Evolutionary conservation across 2,113 vertebrate genomes (phyloP), one percentile per base, ranked within the genome.

Genomic region (Prunella himalayana): DNA sequence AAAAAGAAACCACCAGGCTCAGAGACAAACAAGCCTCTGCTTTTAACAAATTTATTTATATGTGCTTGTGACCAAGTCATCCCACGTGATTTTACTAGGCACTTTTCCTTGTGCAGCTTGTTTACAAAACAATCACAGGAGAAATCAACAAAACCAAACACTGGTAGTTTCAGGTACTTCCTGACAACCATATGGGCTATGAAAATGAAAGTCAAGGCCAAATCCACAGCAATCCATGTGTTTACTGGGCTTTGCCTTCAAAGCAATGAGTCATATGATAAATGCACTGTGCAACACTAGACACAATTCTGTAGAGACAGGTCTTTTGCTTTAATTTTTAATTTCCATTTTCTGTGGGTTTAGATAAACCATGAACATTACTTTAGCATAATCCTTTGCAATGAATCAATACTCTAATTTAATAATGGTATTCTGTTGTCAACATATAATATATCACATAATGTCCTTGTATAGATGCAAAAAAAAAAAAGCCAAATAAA

Each of bases 291-390:
- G 82, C 90, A 93, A 86, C 49, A 37, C 68, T 42, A 90, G 60
- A 79, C 51, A 78, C n/a, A 45, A 64, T 69, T 57, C 45, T 56
- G 69, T 50, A 83, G 90, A 96, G 90, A 93, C 93, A 70, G 64
- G 71, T 80, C 88, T 92, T 94, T 49, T 51, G 79, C 92, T 95
- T 95, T 95, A 92, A 96, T 96, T 95, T 94, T 96, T 94, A 95
- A 97, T 93, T 90, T 96, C 88, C 92, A 95, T 95, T 95, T 96
- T 96, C 90, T 94, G 80, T 79, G 92, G 79, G 69, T 88, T 96
- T 93, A 82, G 90, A 90, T 49, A 94, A 95, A 92, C 86, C 88
- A 88, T 53, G 50, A 31, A 65, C 82, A 88, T 88, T 92, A 90
- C 79, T 83, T 88, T 69, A 95, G 76, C 65, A 68, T 76, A 90